Base-by-base conservation (phyloP, 2,888 invertebrate genomes). In the Mycalesis mineus region DNA sequence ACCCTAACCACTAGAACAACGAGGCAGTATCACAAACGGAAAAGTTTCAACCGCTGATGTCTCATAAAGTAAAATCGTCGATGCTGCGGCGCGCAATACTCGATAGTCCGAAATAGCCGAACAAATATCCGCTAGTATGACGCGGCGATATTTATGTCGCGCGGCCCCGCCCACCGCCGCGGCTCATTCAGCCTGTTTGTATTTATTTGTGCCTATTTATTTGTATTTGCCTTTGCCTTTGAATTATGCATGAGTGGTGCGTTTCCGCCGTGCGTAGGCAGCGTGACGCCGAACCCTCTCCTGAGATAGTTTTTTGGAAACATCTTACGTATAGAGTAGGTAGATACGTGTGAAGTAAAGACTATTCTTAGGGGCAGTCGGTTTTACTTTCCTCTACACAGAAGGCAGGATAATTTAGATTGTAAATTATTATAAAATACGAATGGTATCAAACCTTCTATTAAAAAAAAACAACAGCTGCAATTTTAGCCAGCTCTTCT, bases 161-260 rank as follows among this genome's bases (percentile, higher is more conserved):
- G 66, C 73, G 68, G 88, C 84, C 78, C 85, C 89, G 88, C 88
- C 89, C 85, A 84, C 78, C 74, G 78, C 80, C 80, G 82, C 75
- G 84, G 84, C 85, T 84, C 88, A 87, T 88, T 88, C 88, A 84
- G 87, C 80, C 85, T 84, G 87, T 88, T 88, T 88, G 87, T 88
- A 88, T 88, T 88, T 89, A 88, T 88, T 88, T 82, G 80, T 84
- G 85, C 81, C 88, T 87, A 88, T 89, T 88, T 89, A 89, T 88
- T 89, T 88, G 88, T 89, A 88, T 88, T 88, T 85, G 87, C 79
- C 75, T 88, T 88, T 84, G 87, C 79, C 75, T 87, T 84, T 89
- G 88, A 89, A 89, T 89, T 82, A 89, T 88, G 80, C 84, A 89
- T 88, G 88, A 87, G 84, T 83, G 74, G 74, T 83, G 78, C 81